A percentile compares a stretch with the other conserved stretches of the same genome.
Conservation (phyloP, 2,888 invertebrate species). For the Helobdella robusta region DNA sequence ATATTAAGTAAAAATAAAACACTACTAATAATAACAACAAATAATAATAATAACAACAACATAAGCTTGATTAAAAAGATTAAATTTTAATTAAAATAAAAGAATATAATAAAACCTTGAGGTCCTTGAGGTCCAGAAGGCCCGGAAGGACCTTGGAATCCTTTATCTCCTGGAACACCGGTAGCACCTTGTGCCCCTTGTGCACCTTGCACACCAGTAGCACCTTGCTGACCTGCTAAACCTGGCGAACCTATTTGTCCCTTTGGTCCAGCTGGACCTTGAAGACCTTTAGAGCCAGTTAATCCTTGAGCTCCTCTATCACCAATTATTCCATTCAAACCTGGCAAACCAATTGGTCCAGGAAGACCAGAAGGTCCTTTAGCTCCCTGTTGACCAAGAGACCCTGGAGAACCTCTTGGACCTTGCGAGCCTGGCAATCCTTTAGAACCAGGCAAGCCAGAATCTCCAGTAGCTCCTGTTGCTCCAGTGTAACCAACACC, state of each 20-base stretch:
- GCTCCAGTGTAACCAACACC: too few relatives aligned
- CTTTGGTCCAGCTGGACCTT: constrained; percentile 26
- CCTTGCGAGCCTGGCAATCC: constrained; percentile 33
- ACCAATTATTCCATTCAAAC: constrained; percentile 2
- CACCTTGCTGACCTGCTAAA: constrained; percentile 20
- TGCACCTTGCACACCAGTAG: constrained; percentile 13
- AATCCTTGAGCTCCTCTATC: constrained; percentile 27
- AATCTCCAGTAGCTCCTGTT: constrained; percentile 6
- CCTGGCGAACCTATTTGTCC: constrained; percentile 25
- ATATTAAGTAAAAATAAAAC: too few relatives aligned
- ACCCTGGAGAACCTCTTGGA: constrained; percentile 31
- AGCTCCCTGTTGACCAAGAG: constrained; percentile 18
- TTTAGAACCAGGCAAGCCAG: neutral
- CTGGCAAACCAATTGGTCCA: constrained; percentile 22
- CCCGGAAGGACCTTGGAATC: constrained; percentile 22
- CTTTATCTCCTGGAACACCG: constrained; percentile 3
- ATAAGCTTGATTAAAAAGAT: neutral
- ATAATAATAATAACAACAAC: neutral
- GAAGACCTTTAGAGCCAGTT: constrained; percentile 22
- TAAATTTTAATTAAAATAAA: neutral
- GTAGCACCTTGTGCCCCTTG: constrained; percentile 34
- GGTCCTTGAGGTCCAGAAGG: constrained; percentile 13
- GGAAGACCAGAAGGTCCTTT: constrained; percentile 19
- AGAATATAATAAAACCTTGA: too few relatives aligned
- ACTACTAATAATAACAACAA: neutral